A percentile compares a stretch with the other conserved stretches of the same genome.
phyloP scores from a whole-genome alignment of 2,113 vertebrate genomes.

The Jacana jacana region DNA sequence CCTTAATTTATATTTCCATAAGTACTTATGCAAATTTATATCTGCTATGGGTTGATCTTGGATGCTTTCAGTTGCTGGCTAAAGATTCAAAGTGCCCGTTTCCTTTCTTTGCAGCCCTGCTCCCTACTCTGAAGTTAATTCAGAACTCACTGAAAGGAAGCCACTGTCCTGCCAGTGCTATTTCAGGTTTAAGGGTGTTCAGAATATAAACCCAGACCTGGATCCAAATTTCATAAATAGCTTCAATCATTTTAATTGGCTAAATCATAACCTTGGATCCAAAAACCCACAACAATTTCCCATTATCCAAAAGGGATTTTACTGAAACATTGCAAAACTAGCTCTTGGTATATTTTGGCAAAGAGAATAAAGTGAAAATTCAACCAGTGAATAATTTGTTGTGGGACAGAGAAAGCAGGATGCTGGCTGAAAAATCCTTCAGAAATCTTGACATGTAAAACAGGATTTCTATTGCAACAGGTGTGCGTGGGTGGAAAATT shows the following conservation, averaged over 20 bases:
- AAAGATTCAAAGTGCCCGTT: not conserved
- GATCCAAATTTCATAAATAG: not conserved
- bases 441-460: not conserved
- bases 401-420: not conserved
- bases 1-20: not conserved
- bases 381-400: slow-evolving; percentile 11
- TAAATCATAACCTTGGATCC: slow-evolving; percentile 6
- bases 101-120: not conserved
- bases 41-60: not conserved
- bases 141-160: not conserved
- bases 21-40: not conserved
- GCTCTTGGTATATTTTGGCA: slow-evolving; percentile 24
- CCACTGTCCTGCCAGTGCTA: not conserved
- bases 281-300: not conserved
- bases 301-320: not conserved
- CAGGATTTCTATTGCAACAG: not conserved
- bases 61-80: not conserved
- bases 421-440: not conserved
- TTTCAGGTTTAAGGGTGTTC: slow-evolving; percentile 20
- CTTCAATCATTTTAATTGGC: not conserved
- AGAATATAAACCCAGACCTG: not conserved
- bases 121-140: not conserved
- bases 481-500: not conserved
- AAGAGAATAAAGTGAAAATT: not conserved
- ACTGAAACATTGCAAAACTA: slow-evolving; percentile 11